Evolutionary conservation across 92 coral and sea anemone genomes (phyloP).

Genomic region (Chrysogorgia sp.): DNA sequence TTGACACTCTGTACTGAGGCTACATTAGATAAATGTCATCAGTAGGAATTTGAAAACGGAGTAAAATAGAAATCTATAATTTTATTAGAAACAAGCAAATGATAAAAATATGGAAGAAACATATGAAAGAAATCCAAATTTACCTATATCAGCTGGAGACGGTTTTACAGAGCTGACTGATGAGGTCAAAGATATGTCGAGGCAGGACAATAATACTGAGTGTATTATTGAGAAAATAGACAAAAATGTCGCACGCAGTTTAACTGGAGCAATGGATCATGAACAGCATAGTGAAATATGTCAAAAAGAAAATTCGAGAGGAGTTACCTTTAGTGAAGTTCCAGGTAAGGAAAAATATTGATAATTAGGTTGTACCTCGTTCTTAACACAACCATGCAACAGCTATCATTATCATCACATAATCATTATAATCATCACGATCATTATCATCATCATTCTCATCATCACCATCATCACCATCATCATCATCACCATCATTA

Average conservation of each 20-base stretch:
- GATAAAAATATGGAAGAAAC: background rate
- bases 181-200: constrained; percentile 30
- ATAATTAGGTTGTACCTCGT: background rate
- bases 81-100: background rate
- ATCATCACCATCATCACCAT: no score
- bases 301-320: background rate
- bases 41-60: no score
- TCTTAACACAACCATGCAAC: no score
- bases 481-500: no score
- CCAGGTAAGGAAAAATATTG: background rate
- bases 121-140: background rate
- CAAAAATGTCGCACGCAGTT: background rate
- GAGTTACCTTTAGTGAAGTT: background rate
- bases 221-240: background rate
- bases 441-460: no score
- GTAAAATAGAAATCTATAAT: background rate
- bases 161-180: constrained; percentile 20
- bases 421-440: no score
- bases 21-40: no score
- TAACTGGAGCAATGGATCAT: constrained; percentile 4
- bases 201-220: background rate
- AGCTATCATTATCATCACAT: no score
- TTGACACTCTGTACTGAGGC: no score
- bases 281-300: background rate
- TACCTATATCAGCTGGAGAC: background rate